phyloP scores from a whole-genome alignment of 2,888 invertebrate species.

The Stenodera caucasica region DNA sequence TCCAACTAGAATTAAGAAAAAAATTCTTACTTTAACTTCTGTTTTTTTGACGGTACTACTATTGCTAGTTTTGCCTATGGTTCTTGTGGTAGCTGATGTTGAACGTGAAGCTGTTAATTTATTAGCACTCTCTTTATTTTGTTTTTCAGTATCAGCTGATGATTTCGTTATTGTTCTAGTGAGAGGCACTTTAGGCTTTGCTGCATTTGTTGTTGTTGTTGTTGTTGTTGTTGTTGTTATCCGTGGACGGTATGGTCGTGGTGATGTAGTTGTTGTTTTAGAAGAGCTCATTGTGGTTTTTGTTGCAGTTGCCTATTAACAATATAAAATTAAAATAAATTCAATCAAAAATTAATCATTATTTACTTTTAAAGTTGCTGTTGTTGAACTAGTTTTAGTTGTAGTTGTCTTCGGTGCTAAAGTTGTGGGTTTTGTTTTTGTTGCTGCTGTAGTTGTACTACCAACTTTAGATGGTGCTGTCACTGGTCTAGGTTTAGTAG shows the following conservation, averaged over 20 bases:
- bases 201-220: constrained; percentile 32
- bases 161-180: constrained; percentile 40
- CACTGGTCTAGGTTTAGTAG: constrained; percentile 24
- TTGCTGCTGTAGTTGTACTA: constrained; percentile 29
- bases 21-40: constrained; percentile 44
- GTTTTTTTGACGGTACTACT: constrained; percentile 43
- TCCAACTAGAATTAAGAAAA: background rate
- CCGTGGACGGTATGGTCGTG: constrained; percentile 25
- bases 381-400: constrained; percentile 33
- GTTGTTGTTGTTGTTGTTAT: constrained; percentile 36
- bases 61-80: constrained; percentile 36
- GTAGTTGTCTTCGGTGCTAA: constrained; percentile 37
- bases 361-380: constrained; percentile 33
- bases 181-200: constrained; percentile 40
- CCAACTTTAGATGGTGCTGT: constrained; percentile 27
- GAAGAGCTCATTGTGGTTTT: constrained; percentile 27
- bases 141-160: constrained; percentile 57
- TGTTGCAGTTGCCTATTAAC: constrained; percentile 15
- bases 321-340: constrained; percentile 1
- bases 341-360: background rate
- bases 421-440: constrained; percentile 32
- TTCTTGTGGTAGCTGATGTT: constrained; percentile 37
- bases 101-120: constrained; percentile 58
- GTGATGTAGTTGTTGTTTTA: constrained; percentile 28
- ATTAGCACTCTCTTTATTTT: constrained; percentile 70